Evolutionary conservation across 2,797 vertebrate genomes (phyloP), one percentile per base, ranked within the genome.

Genomic region (Paedocypris micromegethes): DNA sequence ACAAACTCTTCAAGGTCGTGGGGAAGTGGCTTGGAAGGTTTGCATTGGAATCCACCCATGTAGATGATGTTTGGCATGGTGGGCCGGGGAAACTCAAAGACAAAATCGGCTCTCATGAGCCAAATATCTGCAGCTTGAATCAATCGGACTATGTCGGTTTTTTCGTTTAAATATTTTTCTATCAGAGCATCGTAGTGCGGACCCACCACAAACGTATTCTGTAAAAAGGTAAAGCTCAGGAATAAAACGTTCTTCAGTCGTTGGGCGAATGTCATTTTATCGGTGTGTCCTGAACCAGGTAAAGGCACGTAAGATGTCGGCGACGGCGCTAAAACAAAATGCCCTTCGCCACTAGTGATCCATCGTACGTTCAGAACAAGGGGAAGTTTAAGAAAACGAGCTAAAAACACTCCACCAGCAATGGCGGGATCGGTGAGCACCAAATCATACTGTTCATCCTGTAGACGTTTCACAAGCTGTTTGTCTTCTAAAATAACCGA

Each of bases 61-160:
- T 90, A 91, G 44, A 89, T 64, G 0, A 87, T 39, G 9, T 90
- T 90, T 51, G 90, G 90, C 88, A 90, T 87, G 0, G 86, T 89
- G 5, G 90, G 89, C 5, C 88, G 82, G 1, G 89, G 88, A 68
- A 88, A 91, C 0, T 91, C 90, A 49, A 91, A 89, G 3, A 90
- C 86, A 78, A 88, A 91, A 72, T 91, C 88, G 4, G 85, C 83
- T 60, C 88, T 83, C 77, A 89, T 89, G 4, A 91, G 73, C 85
- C 88, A 90, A 72, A 91, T 86, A 75, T 91, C 89, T 5, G 88
- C 88, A 2, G 71, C 79, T 67, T 88, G 88, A 9, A 85, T 74
- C 8, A 88, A 70, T 0, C 81, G 81, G 3, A 77, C 40, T 5
- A 86, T 77, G 60, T 85, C 73, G 49, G 83, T 85, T 55, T 83